Percentiles rank a stretch among this genome's conserved stretches.
phyloP scores from a whole-genome alignment of 2,888 invertebrate species.

The Nudaria mundana region DNA sequence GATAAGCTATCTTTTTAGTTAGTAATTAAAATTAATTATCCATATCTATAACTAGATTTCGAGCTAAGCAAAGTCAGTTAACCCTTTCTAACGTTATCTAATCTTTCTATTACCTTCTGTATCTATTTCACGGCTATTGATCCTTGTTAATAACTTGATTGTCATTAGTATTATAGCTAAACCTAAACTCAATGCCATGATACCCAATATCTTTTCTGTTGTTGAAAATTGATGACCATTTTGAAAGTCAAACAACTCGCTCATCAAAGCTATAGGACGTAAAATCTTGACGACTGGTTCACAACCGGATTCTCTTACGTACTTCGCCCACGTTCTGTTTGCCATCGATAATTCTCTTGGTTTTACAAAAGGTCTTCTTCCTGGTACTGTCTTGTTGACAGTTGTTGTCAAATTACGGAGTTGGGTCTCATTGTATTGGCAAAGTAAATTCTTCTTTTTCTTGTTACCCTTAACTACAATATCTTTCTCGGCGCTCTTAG shows the following conservation, averaged over 20 bases:
- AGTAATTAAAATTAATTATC: too few relatives aligned
- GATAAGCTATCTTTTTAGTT: too few relatives aligned
- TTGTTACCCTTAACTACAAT: constrained; percentile 84
- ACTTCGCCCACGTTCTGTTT: constrained; percentile 87
- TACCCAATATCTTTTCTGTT: constrained; percentile 57
- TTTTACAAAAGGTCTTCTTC: constrained; percentile 80
- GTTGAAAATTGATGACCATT: constrained; percentile 37
- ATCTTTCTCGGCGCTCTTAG: constrained; percentile 83
- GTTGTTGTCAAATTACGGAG: constrained; percentile 71
- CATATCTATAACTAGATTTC: too few relatives aligned
- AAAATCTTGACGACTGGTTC: constrained; percentile 76
- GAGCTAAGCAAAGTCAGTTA: too few relatives aligned
- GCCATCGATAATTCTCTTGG: constrained; percentile 80
- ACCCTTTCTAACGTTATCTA: too few relatives aligned
- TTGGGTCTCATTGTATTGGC: constrained; percentile 82
- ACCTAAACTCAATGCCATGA: constrained; percentile 54
- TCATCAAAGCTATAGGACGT: constrained; percentile 62
- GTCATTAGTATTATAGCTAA: constrained; percentile 62
- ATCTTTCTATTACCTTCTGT: constrained; percentile 59
- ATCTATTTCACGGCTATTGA: constrained; percentile 33
- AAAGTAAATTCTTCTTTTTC: constrained; percentile 83
- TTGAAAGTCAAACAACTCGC: constrained; percentile 41
- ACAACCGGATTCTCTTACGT: constrained; percentile 84
- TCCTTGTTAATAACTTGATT: constrained; percentile 52
- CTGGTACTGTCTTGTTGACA: constrained; percentile 75